Percentiles rank a stretch among this genome's conserved stretches.
Conservation (phyloP, 2,888 invertebrate genomes). For the Acronicta psi region DNA sequence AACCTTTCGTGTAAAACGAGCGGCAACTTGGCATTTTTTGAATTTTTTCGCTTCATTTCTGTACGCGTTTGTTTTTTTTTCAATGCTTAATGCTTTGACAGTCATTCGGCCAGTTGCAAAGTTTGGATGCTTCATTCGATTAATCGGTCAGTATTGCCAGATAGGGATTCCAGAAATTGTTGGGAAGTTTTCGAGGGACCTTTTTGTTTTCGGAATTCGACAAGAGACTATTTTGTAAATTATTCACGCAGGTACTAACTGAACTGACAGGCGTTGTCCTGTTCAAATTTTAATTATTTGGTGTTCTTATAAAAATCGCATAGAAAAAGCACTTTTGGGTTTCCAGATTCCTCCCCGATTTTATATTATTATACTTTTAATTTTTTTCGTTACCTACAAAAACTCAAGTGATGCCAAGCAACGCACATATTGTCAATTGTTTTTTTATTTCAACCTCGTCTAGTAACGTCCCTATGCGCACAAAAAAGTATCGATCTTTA, state of each 20-base stretch:
- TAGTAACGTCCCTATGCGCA: conserved; percentile 9
- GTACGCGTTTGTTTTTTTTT: conserved; percentile 44
- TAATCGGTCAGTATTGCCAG: conserved; percentile 50
- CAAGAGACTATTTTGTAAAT: too few relatives aligned
- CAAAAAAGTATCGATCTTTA: conserved; percentile 40
- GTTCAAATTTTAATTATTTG: too few relatives aligned
- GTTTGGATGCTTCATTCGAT: conserved; percentile 68
- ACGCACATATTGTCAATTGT: background rate
- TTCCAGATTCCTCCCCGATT: too few relatives aligned
- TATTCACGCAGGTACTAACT: too few relatives aligned
- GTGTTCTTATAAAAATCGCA: too few relatives aligned
- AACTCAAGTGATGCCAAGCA: too few relatives aligned
- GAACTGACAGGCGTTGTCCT: too few relatives aligned
- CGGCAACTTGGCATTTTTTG: conserved; percentile 67
- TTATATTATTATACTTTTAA: too few relatives aligned
- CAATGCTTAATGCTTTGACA: conserved; percentile 53
- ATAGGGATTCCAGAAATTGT: conserved; percentile 17
- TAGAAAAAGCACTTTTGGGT: too few relatives aligned
- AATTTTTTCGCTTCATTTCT: conserved; percentile 68
- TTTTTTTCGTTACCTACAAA: too few relatives aligned
- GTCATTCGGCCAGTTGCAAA: conserved; percentile 63
- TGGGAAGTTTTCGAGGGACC: background rate
- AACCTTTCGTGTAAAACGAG: conserved; percentile 69
- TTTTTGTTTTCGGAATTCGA: background rate
- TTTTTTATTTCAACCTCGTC: conserved; percentile 16